Evolutionary conservation across 2,797 vertebrate species (phyloP).

Genomic region (Ceryle rudis): DNA sequence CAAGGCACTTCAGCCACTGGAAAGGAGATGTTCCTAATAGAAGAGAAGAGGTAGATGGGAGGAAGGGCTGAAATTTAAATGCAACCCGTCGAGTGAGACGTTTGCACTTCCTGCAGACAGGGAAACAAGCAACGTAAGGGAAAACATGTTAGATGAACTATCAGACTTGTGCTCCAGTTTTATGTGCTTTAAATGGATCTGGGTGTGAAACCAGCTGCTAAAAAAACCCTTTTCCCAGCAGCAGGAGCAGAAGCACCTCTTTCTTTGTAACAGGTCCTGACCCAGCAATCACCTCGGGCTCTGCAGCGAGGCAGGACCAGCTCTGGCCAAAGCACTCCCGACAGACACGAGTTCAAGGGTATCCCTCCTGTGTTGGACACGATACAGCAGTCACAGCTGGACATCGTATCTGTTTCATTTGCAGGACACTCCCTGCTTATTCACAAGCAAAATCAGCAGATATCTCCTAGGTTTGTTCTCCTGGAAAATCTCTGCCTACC

Average conservation of each 20-base stretch:
- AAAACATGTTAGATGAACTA: background rate
- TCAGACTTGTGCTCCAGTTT: constrained; percentile 29
- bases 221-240: constrained; percentile 22
- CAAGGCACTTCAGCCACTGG: background rate
- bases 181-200: constrained; percentile 48
- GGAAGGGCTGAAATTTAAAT: constrained; percentile 13
- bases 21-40: background rate
- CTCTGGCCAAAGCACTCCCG: background rate
- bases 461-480: background rate
- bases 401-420: background rate
- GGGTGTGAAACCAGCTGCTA: constrained; percentile 54
- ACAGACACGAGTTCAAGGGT: background rate
- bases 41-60: background rate
- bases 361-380: background rate
- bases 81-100: background rate
- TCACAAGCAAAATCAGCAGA: constrained; percentile 6
- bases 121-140: constrained; percentile 14
- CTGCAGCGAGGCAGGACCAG: background rate
- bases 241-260: background rate
- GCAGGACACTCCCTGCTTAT: background rate
- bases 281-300: background rate
- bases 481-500: background rate
- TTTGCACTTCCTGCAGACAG: background rate
- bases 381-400: background rate
- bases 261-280: background rate